A percentile compares a stretch with the other conserved stretches of the same genome.
Evolutionary conservation across 1,140 invertebrate genomes (phyloP).

Genomic region (Liolophura sinensis): DNA sequence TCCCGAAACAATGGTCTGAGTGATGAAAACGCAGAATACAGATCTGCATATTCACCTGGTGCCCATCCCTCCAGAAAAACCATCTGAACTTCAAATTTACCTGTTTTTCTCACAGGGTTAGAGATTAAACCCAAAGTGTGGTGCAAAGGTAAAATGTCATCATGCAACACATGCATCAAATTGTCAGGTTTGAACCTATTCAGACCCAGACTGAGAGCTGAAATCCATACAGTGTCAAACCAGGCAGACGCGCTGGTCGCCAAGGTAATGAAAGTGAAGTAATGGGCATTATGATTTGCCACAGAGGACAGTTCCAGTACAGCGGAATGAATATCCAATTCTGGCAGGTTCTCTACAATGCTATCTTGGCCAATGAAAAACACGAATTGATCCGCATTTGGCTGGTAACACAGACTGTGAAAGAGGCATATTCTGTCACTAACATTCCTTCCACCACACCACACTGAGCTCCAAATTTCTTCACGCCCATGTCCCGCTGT

Average conservation of each 20-base stretch:
- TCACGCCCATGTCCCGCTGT: too few relatives aligned
- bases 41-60: slow-evolving; percentile 25
- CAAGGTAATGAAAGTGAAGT: slow-evolving; percentile 48
- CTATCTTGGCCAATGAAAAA: slow-evolving; percentile 45
- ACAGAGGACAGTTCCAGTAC: slow-evolving; percentile 54
- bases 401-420: slow-evolving; percentile 54
- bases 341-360: slow-evolving; percentile 28
- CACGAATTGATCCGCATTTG: slow-evolving; percentile 45
- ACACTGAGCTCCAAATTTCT: slow-evolving; percentile 26
- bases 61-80: slow-evolving; percentile 39
- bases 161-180: slow-evolving; percentile 66
- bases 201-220: slow-evolving; percentile 37
- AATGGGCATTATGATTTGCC: slow-evolving; percentile 48
- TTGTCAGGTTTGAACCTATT: slow-evolving; percentile 64
- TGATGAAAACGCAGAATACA: slow-evolving; percentile 41
- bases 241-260: slow-evolving; percentile 22
- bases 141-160: slow-evolving; percentile 63
- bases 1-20: slow-evolving; percentile 24
- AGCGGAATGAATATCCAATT: slow-evolving; percentile 27
- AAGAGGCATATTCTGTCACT: slow-evolving; percentile 50
- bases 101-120: slow-evolving; percentile 1
- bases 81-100: slow-evolving; percentile 32
- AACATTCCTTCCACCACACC: slow-evolving; percentile 37
- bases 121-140: slow-evolving; percentile 46
- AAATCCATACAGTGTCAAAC: slow-evolving; percentile 24